These are phyloP conservation scores for Gymnoscopelus microlampas DNA, from an alignment of 2,797 vertebrate species.

Conservation along the genomic window DNA sequence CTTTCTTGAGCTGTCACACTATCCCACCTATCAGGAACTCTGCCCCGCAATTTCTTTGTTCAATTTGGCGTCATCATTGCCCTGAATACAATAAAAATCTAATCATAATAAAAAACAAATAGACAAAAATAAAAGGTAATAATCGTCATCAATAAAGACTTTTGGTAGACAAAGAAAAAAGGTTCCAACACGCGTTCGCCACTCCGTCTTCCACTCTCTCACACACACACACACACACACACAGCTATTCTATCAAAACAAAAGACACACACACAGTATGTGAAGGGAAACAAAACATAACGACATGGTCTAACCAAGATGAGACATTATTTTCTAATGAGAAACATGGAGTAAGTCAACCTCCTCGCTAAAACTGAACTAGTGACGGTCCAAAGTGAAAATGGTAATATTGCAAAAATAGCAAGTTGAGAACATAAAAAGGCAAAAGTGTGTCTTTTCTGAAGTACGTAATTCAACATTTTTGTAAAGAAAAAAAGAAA, in stretches of 20 bases:
- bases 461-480: constrained; percentile 67
- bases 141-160: constrained; percentile 68
- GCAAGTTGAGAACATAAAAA: constrained; percentile 48
- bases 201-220: constrained; percentile 11
- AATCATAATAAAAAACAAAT: constrained; percentile 44
- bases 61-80: constrained; percentile 83
- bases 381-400: constrained; percentile 61
- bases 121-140: constrained; percentile 65
- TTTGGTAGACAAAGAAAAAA: constrained; percentile 72
- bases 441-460: constrained; percentile 73
- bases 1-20: constrained; percentile 2
- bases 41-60: constrained; percentile 64
- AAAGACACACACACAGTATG: constrained; percentile 36
- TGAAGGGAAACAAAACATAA: constrained; percentile 32
- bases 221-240: constrained; percentile 29
- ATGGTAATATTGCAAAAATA: constrained; percentile 62
- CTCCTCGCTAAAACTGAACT: constrained; percentile 37
- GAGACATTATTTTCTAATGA: constrained; percentile 55
- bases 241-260: constrained; percentile 43
- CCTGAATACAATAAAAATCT: constrained; percentile 76
- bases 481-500: constrained; percentile 50
- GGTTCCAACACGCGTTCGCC: background rate
- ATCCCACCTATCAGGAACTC: constrained; percentile 28
- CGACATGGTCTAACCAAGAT: constrained; percentile 11
- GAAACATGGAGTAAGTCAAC: constrained; percentile 42